Base-by-base conservation (phyloP, 2,888 invertebrate species). In the Caenorhabditis afra region DNA sequence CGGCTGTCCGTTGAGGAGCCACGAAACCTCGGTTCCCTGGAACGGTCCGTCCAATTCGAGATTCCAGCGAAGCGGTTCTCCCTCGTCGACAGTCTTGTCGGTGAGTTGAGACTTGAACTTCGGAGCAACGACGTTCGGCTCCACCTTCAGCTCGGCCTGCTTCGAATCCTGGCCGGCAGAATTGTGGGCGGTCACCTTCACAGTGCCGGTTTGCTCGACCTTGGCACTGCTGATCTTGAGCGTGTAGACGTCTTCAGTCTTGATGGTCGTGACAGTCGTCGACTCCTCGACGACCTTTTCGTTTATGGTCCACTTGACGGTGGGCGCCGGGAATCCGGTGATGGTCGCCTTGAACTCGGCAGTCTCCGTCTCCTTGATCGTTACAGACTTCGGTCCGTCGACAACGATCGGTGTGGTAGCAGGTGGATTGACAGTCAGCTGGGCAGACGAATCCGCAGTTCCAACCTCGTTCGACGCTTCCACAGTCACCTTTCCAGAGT, bases 71-170 rank as follows among this genome's bases (percentile, higher is more conserved):
- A 79, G 52, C 23, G 71, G 74, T 53, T 95, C 95, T 49, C 96
- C 96, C 86, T 94, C 94, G 35, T 93, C 93, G 0, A 95, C 95
- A 83, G 94, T 94, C 61, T 94, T 94, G 0, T 95, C 94, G 35
- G 94, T 91, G 1, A 96, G 95, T 89, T 95, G 95, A 53, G 94
- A 94, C 77, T 95, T 92, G 91, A 96, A 96, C 90, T 94, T 93
- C 0, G 96, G 96, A 87, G 94, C 94, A 90, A 95, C 95, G 91
- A 76, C 74, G 52, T 79, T 76, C 53, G 75, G 81, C 58, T 80
- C 73, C 12, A 87, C 85, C 22, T 75, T 80, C 76, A 92, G 90
- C 89, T 75, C 91, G n/a, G 85, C 83, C 16, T 78, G 50, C 59
- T 87, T 78, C 11, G 50, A 61, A 39, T 79, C 88, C 18, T 52